A percentile compares a stretch with the other conserved stretches of the same genome.
Conservation (phyloP, 2,888 invertebrate genomes). For the Euplagia quadripunctaria region DNA sequence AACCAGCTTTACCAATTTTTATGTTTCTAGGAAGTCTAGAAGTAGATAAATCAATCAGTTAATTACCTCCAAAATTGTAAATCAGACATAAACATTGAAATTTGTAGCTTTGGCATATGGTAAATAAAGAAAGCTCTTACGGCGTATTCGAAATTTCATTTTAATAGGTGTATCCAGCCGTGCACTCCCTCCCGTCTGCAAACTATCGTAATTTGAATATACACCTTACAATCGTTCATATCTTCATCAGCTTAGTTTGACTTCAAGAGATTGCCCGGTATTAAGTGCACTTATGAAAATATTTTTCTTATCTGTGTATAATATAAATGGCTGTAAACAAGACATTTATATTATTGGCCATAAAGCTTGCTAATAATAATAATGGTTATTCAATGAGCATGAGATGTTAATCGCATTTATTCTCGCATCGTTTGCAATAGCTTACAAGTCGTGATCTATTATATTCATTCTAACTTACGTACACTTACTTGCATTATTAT, state of each 20-base stretch:
- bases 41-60: neutral
- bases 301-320: neutral
- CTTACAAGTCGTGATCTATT: constrained; percentile 45
- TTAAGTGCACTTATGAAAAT: neutral
- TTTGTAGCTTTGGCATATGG: neutral
- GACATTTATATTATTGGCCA: neutral
- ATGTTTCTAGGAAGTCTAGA: neutral
- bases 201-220: neutral
- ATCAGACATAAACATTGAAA: neutral
- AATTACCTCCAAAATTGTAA: neutral
- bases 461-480: constrained; percentile 32
- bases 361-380: constrained; percentile 22
- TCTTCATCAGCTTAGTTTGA: neutral
- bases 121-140: neutral
- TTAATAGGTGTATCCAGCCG: neutral
- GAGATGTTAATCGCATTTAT: constrained; percentile 54
- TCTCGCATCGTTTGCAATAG: constrained; percentile 42
- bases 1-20: neutral
- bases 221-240: neutral
- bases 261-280: no score
- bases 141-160: no score
- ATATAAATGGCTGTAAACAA: neutral
- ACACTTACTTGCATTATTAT: constrained; percentile 47
- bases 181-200: neutral
- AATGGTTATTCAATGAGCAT: constrained; percentile 42